These are phyloP conservation scores for Bactericera cockerelli DNA, from an alignment of 1,140 invertebrate species.

Conservation along the genomic window DNA sequence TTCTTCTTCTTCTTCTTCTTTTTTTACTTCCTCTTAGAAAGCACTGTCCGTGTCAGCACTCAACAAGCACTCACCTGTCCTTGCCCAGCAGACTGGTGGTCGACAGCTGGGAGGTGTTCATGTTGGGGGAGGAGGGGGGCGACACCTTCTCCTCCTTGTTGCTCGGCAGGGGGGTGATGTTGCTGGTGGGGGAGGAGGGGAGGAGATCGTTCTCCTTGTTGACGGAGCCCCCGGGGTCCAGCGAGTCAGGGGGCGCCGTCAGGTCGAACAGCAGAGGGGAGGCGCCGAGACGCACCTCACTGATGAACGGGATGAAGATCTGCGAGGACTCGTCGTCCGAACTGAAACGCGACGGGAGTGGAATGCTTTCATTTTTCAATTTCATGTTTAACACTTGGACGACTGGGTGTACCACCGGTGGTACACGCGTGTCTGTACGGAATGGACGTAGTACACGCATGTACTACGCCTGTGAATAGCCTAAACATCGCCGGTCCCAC, in stretches of 20 bases:
- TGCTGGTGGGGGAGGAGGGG: conserved; percentile 37
- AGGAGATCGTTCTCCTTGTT: conserved; percentile 31
- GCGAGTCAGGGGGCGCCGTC: conserved; percentile 31
- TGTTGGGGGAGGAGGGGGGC: conserved; percentile 9
- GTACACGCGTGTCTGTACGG: too few species aligned
- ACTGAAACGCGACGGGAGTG: conserved; percentile 26
- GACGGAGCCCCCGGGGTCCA: conserved; percentile 29
- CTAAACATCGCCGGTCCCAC: too few species aligned
- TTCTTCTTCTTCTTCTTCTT: too few species aligned
- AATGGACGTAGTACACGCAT: too few species aligned
- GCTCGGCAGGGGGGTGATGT: conserved; percentile 21
- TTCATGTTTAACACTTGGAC: too few species aligned
- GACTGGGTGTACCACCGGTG: too few species aligned
- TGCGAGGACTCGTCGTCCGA: conserved; percentile 74
- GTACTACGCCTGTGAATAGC: too few species aligned
- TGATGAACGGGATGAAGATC: conserved; percentile 87
- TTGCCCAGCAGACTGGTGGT: neutral
- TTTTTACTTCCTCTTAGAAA: too few species aligned
- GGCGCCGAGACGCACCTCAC: conserved; percentile 38
- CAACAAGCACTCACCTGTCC: neutral
- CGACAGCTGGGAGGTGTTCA: neutral
- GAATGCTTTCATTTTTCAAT: too few species aligned
- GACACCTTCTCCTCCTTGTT: neutral
- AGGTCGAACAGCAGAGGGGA: conserved; percentile 25
- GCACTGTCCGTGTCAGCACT: too few species aligned